These are phyloP conservation scores for Drosophila yakuba DNA, from an alignment of 1,140 invertebrate species.

Conservation along the genomic window DNA sequence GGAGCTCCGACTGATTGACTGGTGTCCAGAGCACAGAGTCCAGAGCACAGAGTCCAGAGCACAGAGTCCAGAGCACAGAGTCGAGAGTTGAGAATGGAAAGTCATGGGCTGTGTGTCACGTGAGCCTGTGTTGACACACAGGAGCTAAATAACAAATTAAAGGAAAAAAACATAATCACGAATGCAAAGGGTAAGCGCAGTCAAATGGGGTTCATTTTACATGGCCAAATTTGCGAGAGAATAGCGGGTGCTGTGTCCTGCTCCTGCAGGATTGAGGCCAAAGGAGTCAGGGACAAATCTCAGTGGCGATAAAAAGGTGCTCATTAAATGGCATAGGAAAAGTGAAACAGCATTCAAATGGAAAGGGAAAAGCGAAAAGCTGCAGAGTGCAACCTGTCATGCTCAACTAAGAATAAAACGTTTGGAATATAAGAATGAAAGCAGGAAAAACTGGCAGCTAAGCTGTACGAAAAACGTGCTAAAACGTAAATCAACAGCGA, in stretches of 20 bases:
- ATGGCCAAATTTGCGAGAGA: neutral
- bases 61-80: neutral
- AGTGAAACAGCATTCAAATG: conserved; percentile 46
- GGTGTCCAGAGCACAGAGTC: neutral
- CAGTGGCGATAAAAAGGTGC: conserved; percentile 47
- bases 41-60: neutral
- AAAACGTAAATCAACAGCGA: conserved; percentile 82
- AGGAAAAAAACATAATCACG: conserved; percentile 26
- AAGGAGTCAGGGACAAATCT: conserved; percentile 53
- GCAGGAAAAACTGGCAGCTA: conserved; percentile 18
- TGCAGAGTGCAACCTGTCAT: conserved; percentile 60
- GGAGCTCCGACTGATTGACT: conserved; percentile 37
- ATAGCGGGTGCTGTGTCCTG: conserved; percentile 14
- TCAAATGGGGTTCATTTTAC: conserved; percentile 31
- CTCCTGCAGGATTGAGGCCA: conserved; percentile 24
- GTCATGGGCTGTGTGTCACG: conserved; percentile 10
- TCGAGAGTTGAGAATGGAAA: conserved; percentile 1
- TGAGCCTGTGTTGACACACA: conserved; percentile 23
- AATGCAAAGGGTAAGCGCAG: conserved; percentile 2
- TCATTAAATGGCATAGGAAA: conserved; percentile 73
- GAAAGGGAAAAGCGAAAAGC: conserved; percentile 46
- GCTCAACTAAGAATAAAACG: conserved; percentile 39
- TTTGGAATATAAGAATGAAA: conserved; percentile 16
- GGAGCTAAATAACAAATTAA: conserved; percentile 9
- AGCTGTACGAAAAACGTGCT: conserved; percentile 77